Conservation (phyloP, 1,140 invertebrate species). For the Pararge aegeria region DNA sequence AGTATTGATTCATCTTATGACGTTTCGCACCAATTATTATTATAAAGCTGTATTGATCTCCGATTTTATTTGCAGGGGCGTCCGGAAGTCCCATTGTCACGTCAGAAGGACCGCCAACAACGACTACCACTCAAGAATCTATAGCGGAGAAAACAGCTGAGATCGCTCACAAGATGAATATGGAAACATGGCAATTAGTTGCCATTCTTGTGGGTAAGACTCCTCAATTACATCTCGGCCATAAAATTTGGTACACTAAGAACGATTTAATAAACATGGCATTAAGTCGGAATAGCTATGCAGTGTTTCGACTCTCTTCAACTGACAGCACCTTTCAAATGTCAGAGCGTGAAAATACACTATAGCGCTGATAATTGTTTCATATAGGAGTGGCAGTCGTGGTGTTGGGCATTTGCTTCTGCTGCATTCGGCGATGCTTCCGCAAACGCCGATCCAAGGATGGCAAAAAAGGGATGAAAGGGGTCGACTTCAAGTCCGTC, state of each 20-base stretch:
- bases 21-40: too few relatives aligned
- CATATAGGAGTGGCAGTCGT: slow-evolving; percentile 85
- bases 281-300: too few relatives aligned
- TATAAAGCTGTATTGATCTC: neutral
- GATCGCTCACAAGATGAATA: slow-evolving; percentile 60
- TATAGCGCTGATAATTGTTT: neutral
- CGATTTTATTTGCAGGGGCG: slow-evolving; percentile 15
- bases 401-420: slow-evolving; percentile 93
- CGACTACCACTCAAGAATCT: slow-evolving; percentile 48
- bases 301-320: too few relatives aligned
- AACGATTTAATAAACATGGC: too few relatives aligned
- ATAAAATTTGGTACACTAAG: too few relatives aligned
- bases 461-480: slow-evolving; percentile 97
- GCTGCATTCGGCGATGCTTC: slow-evolving; percentile 97
- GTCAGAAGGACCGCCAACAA: slow-evolving; percentile 24
- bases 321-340: neutral
- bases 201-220: slow-evolving; percentile 66
- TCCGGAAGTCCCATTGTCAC: slow-evolving; percentile 2
- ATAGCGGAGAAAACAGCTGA: slow-evolving; percentile 56
- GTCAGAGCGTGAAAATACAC: neutral
- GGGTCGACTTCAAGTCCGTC: slow-evolving; percentile 97
- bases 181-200: slow-evolving; percentile 70
- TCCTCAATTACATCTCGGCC: too few relatives aligned
- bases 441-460: slow-evolving; percentile 96
- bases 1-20: too few relatives aligned